Conservation (phyloP, 2,888 invertebrate species). For the Hyposoter didymator region DNA sequence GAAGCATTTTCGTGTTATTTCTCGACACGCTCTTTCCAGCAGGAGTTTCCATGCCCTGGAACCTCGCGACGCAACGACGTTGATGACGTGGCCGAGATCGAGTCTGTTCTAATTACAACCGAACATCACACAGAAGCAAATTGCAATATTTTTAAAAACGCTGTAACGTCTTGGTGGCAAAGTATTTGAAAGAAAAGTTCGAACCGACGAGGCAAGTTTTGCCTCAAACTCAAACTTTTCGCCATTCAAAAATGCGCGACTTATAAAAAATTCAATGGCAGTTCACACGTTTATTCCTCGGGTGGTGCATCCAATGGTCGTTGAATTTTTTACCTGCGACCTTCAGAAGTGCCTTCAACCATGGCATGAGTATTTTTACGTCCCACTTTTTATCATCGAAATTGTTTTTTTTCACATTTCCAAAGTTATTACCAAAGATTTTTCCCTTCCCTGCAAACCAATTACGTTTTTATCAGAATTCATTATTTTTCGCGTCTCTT, state of each 20-base stretch:
- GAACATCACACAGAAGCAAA: neutral
- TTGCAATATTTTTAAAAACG: neutral
- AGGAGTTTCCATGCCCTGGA: neutral
- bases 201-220: too few relatives aligned
- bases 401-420: neutral
- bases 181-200: too few relatives aligned
- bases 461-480: neutral
- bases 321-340: too few relatives aligned
- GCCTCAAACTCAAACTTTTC: too few relatives aligned
- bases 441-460: neutral
- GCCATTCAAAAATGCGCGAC: too few relatives aligned
- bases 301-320: too few relatives aligned
- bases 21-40: conserved; percentile 1
- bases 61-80: neutral
- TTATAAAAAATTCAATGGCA: too few relatives aligned
- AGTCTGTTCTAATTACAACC: neutral
- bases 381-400: too few relatives aligned
- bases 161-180: too few relatives aligned
- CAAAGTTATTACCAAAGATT: neutral
- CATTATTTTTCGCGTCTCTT: neutral
- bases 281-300: too few relatives aligned
- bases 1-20: neutral
- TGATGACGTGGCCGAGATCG: conserved; percentile 2
- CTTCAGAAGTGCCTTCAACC: too few relatives aligned
- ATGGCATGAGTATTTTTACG: too few relatives aligned